phyloP scores from a whole-genome alignment of 2,113 vertebrate genomes.

The Chinchilla lanigera region DNA sequence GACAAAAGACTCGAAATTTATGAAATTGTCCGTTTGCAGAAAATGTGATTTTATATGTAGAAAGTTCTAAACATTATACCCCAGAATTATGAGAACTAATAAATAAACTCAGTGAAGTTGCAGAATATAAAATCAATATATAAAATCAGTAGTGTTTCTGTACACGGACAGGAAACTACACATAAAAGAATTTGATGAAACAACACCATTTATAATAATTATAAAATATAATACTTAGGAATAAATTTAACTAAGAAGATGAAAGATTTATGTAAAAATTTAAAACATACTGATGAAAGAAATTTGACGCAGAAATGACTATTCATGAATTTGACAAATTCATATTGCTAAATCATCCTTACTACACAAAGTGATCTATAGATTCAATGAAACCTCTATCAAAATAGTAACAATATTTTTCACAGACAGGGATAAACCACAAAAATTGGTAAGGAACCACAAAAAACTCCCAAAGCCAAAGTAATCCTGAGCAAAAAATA shows the following conservation, averaged over 20 bases:
- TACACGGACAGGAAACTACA: background rate
- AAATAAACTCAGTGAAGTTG: background rate
- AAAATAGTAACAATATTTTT: background rate
- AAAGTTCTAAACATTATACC: background rate
- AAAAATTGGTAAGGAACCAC: background rate
- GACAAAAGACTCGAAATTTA: background rate
- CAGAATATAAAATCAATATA: background rate
- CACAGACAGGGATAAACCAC: background rate
- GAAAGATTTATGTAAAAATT: background rate
- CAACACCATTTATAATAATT: background rate
- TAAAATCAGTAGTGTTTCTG: background rate
- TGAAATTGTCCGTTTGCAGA: background rate
- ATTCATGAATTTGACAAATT: background rate
- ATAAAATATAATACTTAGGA: background rate
- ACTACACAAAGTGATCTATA: background rate
- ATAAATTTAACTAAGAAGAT: background rate
- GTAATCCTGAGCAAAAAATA: background rate
- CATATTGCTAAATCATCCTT: background rate
- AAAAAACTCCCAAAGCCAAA: background rate
- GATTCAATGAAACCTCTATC: background rate
- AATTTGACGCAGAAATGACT: background rate
- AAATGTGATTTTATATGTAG: background rate
- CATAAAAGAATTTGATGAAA: background rate
- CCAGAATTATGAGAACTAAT: background rate
- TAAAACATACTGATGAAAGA: background rate